Conservation (phyloP, 2,888 invertebrate species). For the Microctonus aethiopoides region DNA sequence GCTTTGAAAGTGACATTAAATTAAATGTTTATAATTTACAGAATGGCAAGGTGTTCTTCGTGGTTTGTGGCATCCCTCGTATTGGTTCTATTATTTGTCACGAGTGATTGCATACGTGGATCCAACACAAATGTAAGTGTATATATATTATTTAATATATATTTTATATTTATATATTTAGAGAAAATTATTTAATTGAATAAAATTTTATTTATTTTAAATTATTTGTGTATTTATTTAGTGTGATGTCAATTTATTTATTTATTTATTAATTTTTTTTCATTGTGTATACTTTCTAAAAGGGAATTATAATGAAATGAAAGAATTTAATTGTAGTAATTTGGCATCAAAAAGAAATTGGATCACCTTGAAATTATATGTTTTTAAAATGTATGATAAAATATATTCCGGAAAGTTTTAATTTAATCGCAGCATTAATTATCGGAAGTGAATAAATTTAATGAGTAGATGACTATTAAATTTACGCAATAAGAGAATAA, state of each 20-base stretch:
- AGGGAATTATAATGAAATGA: too few relatives aligned
- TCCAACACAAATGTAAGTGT: slow-evolving; percentile 51
- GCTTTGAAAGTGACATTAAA: slow-evolving; percentile 27
- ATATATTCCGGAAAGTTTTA: background rate
- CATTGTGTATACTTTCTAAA: too few relatives aligned
- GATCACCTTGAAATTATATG: slow-evolving; percentile 17
- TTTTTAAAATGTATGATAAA: slow-evolving; percentile 7
- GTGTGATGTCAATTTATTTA: too few relatives aligned
- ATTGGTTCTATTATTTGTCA: slow-evolving; percentile 51
- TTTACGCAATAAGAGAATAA: slow-evolving; percentile 39
- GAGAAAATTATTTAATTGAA: too few relatives aligned
- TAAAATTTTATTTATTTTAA: too few relatives aligned
- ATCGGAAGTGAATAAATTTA: slow-evolving; percentile 45
- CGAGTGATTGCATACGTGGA: slow-evolving; percentile 52
- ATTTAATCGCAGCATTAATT: slow-evolving; percentile 1
- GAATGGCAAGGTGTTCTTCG: slow-evolving; percentile 55
- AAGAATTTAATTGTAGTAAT: too few relatives aligned
- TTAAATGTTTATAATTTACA: slow-evolving; percentile 39
- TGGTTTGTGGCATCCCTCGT: slow-evolving; percentile 50
- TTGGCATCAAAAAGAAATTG: too few relatives aligned
- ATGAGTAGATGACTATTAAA: slow-evolving; percentile 45
- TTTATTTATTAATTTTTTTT: too few relatives aligned
- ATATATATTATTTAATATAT: background rate
- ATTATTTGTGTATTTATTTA: too few relatives aligned
- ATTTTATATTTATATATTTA: too few relatives aligned